phyloP scores from a whole-genome alignment of 1,140 invertebrate species.

The Neodiprion virginianus region DNA sequence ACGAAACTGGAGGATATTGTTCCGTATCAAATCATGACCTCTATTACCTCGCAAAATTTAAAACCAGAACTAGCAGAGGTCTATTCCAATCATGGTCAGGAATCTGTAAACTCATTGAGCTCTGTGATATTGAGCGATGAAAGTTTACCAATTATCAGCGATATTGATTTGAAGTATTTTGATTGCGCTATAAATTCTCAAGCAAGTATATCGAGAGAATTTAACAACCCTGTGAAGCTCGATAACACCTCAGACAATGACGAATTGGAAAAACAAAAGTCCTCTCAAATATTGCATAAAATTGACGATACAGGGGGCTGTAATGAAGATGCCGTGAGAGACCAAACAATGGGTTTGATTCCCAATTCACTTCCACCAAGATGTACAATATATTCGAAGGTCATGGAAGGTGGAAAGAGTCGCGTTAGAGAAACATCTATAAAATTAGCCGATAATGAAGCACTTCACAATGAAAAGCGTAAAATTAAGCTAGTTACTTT shows the following conservation, averaged over 20 bases:
- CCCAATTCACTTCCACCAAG: background rate
- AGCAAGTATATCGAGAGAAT: background rate
- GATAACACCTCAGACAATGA: background rate
- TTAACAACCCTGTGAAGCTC: background rate
- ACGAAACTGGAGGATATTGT: background rate
- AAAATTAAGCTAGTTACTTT: no score
- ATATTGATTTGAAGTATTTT: background rate
- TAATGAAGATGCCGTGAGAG: background rate
- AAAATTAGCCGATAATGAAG: no score
- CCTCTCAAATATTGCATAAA: background rate
- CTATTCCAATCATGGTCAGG: background rate
- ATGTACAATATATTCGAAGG: background rate
- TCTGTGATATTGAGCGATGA: background rate
- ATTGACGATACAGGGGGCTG: background rate
- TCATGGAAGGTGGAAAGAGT: background rate
- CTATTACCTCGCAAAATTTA: background rate
- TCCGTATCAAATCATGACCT: background rate
- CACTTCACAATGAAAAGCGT: no score
- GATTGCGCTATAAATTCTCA: background rate
- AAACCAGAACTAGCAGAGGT: constrained; percentile 8
- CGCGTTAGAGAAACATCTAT: no score
- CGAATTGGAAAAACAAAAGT: background rate
- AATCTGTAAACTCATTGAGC: constrained; percentile 6
- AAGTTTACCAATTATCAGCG: background rate
- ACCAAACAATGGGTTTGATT: background rate